These are phyloP conservation scores for Epinotia demarniana DNA, from an alignment of 2,888 invertebrate species.

Conservation along the genomic window DNA sequence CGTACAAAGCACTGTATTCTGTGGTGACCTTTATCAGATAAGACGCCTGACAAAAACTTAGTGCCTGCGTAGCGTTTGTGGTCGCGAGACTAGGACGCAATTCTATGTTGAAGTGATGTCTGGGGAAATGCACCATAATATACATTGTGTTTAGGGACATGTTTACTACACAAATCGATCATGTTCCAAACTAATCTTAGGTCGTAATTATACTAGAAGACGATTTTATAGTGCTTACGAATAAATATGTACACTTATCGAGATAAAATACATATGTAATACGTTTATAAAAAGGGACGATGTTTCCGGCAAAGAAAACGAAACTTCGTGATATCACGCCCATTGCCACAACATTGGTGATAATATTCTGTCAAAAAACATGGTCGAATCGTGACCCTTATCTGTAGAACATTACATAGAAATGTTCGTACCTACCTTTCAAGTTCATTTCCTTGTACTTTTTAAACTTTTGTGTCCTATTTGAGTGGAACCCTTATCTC, in stretches of 20 bases:
- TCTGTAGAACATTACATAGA: conserved; percentile 76
- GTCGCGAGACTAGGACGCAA: neutral
- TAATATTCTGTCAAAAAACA: neutral
- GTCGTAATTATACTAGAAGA: too few species aligned
- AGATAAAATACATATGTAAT: too few species aligned
- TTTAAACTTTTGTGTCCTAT: conserved; percentile 24
- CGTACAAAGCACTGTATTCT: neutral
- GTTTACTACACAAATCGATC: too few species aligned
- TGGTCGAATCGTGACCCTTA: conserved; percentile 65
- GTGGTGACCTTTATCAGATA: conserved; percentile 56
- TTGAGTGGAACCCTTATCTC: conserved; percentile 32
- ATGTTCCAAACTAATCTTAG: too few species aligned
- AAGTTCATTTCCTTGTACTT: conserved; percentile 38
- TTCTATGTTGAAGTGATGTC: neutral
- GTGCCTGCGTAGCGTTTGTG: neutral
- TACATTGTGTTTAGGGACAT: too few species aligned
- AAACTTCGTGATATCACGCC: neutral
- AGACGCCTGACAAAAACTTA: conserved; percentile 65
- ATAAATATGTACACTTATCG: too few species aligned
- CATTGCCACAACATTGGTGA: neutral
- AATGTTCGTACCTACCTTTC: conserved; percentile 70
- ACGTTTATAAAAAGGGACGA: too few species aligned
- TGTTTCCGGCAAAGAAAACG: too few species aligned
- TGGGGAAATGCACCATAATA: too few species aligned
- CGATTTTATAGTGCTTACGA: too few species aligned